phyloP scores from a whole-genome alignment of 2,888 invertebrate genomes.

The Ischnura elegans region DNA sequence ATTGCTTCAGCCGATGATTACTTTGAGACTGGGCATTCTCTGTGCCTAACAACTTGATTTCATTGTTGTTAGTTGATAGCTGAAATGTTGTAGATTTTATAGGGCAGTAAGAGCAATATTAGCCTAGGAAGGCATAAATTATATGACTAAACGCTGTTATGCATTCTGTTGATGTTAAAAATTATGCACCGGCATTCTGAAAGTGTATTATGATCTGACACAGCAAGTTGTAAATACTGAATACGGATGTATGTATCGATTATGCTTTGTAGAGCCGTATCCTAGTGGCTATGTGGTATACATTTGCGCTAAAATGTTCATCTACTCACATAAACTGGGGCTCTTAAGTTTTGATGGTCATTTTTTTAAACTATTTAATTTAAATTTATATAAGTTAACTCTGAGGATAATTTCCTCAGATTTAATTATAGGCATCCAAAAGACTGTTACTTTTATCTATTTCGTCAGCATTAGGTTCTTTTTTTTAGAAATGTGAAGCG shows the following conservation, averaged over 20 bases:
- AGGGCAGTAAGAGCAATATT: constrained; percentile 64
- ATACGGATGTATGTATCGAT: constrained; percentile 42
- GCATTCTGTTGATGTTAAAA: constrained; percentile 64
- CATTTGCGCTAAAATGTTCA: constrained; percentile 50
- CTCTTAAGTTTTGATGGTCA: constrained; percentile 52
- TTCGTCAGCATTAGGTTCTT: constrained; percentile 42
- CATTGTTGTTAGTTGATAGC: constrained; percentile 61
- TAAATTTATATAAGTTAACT: constrained; percentile 59
- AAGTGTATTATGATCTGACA: constrained; percentile 57
- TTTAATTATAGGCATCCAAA: constrained; percentile 61
- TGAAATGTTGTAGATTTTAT: constrained; percentile 64
- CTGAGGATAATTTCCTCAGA: constrained; percentile 48
- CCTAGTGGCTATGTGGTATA: constrained; percentile 21
- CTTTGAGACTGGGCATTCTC: constrained; percentile 57
- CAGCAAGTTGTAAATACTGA: constrained; percentile 53
- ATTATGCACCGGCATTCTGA: constrained; percentile 56
- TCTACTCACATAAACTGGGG: constrained; percentile 38
- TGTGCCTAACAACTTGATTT: constrained; percentile 52
- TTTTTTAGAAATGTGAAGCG: constrained; percentile 55
- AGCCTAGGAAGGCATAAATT: constrained; percentile 65
- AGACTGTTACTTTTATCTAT: constrained; percentile 66
- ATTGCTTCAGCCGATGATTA: background rate
- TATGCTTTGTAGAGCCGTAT: constrained; percentile 59
- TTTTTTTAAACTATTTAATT: constrained; percentile 61
- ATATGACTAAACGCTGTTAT: constrained; percentile 65